phyloP scores from a whole-genome alignment of 2,888 invertebrate genomes.

The Papilio protenor region DNA sequence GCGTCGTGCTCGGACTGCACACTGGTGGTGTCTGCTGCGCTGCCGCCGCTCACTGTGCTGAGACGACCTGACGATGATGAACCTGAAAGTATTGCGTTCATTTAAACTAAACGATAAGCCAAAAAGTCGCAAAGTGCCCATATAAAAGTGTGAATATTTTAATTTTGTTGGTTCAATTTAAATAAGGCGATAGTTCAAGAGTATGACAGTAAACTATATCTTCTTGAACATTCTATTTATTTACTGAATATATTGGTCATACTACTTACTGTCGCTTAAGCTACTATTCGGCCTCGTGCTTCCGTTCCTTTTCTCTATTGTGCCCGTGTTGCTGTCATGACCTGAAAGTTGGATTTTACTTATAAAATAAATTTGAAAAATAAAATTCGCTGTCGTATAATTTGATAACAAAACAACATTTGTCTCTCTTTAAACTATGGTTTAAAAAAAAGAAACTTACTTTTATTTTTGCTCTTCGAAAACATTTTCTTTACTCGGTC shows the following conservation, averaged over 20 bases:
- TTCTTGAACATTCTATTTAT: no score
- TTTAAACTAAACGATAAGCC: not conserved
- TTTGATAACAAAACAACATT: not conserved
- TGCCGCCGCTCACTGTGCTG: constrained; percentile 92
- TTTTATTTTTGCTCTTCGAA: constrained; percentile 85
- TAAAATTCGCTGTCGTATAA: not conserved
- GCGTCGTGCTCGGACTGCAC: constrained; percentile 94
- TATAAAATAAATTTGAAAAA: no score
- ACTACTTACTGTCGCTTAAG: constrained; percentile 76
- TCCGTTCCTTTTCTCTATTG: constrained; percentile 78
- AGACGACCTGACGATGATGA: constrained; percentile 93
- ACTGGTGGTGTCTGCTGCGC: constrained; percentile 91
- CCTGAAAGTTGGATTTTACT: constrained; percentile 57
- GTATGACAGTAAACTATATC: no score
- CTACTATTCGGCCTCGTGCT: constrained; percentile 79
- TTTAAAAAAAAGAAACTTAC: constrained; percentile 56
- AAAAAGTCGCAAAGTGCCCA: no score
- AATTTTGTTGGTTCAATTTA: no score
- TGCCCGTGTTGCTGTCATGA: constrained; percentile 68
- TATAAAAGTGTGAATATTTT: no score
- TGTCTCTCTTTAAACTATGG: not conserved
- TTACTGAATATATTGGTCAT: not conserved
- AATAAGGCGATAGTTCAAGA: no score
- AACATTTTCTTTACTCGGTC: constrained; percentile 91
- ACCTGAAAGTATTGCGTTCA: constrained; percentile 67